phyloP scores from a whole-genome alignment of 2,113 vertebrate genomes.

The Eulemur macaco region DNA sequence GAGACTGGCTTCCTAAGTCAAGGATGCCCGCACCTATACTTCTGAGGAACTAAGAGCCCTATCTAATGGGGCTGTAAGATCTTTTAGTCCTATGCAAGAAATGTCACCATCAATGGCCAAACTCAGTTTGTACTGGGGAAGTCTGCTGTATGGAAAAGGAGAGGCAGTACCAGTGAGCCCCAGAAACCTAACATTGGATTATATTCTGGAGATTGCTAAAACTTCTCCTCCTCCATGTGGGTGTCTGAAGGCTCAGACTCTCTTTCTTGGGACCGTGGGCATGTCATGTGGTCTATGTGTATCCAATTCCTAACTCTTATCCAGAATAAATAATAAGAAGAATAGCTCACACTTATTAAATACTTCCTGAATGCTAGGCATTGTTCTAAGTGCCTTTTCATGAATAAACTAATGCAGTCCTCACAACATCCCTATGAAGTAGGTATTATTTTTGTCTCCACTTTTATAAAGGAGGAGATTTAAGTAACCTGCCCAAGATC shows the following conservation, averaged over 20 bases:
- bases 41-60: background rate
- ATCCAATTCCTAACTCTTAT: background rate
- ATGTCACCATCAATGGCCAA: background rate
- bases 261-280: background rate
- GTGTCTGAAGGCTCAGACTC: background rate
- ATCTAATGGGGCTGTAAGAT: background rate
- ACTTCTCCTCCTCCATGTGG: background rate
- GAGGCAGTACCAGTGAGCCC: background rate
- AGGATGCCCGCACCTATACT: background rate
- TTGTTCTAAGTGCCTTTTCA: background rate
- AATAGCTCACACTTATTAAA: background rate
- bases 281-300: background rate
- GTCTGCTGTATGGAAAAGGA: background rate
- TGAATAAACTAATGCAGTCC: background rate
- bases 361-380: background rate
- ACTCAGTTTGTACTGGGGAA: background rate
- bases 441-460: background rate
- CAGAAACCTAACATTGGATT: background rate
- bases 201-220: background rate
- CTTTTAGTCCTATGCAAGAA: background rate
- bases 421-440: background rate
- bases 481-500: background rate
- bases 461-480: background rate
- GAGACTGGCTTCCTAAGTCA: background rate
- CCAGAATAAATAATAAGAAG: background rate